Conservation (phyloP, 2,888 invertebrate genomes). For the Pomacea canaliculata region DNA sequence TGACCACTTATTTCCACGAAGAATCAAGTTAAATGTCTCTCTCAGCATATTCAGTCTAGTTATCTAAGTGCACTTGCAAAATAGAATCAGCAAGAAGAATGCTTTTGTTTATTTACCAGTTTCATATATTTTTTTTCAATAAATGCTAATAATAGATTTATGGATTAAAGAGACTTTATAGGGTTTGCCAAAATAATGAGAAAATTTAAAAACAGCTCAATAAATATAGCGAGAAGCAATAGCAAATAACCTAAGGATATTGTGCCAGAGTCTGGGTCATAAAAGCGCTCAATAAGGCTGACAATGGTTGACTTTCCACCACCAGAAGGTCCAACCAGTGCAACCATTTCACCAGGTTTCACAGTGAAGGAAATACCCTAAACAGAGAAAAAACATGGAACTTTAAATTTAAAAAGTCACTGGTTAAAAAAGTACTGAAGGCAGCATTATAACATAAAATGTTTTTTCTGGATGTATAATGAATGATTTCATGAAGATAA, state of each 20-base stretch:
- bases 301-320: constrained; percentile 68
- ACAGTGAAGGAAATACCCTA: constrained; percentile 61
- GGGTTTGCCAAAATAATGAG: too few relatives aligned
- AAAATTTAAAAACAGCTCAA: not conserved
- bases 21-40: too few relatives aligned
- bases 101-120: too few relatives aligned
- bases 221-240: not conserved
- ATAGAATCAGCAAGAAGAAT: too few relatives aligned
- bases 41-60: too few relatives aligned
- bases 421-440: not conserved
- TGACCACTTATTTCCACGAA: too few relatives aligned
- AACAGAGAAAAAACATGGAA: not conserved
- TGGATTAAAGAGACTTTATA: too few relatives aligned
- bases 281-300: constrained; percentile 65
- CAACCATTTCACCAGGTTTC: constrained; percentile 64
- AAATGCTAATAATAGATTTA: too few relatives aligned
- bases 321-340: constrained; percentile 66
- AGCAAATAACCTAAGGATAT: constrained; percentile 43
- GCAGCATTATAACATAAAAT: not conserved
- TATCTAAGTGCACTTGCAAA: too few relatives aligned
- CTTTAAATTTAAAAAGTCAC: not conserved
- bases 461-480: not conserved
- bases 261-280: constrained; percentile 58
- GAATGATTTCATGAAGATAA: not conserved
- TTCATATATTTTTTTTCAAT: too few relatives aligned